phyloP scores from a whole-genome alignment of 1,140 invertebrate genomes.

The Gryllus bimaculatus region DNA sequence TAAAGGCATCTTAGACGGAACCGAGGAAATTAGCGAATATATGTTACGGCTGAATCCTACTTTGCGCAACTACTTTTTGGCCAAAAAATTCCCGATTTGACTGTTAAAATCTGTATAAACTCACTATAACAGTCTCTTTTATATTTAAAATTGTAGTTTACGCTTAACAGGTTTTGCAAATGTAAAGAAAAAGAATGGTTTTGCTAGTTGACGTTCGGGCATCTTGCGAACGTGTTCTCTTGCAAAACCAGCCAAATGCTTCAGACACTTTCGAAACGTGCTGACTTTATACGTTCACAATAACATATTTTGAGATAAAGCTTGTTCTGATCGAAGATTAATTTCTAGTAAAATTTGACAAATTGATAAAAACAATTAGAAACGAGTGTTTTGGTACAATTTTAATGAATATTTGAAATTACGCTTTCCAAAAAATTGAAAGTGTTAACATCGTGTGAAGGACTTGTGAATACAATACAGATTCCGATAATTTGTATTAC shows the following conservation, averaged over 20 bases:
- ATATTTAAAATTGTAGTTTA: neutral
- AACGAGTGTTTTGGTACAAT: no score
- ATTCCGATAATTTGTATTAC: no score
- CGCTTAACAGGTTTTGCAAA: constrained; percentile 12
- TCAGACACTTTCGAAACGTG: constrained; percentile 9
- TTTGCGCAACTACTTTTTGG: neutral
- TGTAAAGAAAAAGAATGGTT: constrained; percentile 9
- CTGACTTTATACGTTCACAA: neutral
- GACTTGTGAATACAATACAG: no score
- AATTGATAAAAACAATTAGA: no score
- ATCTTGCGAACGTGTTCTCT: neutral
- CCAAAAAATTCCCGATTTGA: neutral
- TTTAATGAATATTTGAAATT: no score
- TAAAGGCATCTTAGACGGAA: neutral
- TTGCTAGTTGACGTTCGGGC: neutral
- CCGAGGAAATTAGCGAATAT: neutral
- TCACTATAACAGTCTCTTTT: constrained; percentile 7
- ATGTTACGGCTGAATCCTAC: neutral
- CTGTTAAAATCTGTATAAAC: constrained; percentile 13
- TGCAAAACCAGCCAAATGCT: constrained; percentile 9
- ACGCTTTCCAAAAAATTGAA: neutral
- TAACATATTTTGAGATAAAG: neutral
- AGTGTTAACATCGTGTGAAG: neutral
- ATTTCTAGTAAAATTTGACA: neutral
- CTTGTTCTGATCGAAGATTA: neutral